These are phyloP conservation scores for Heterocephalus glaber DNA, from an alignment of 2,113 vertebrate genomes.

Conservation along the genomic window DNA sequence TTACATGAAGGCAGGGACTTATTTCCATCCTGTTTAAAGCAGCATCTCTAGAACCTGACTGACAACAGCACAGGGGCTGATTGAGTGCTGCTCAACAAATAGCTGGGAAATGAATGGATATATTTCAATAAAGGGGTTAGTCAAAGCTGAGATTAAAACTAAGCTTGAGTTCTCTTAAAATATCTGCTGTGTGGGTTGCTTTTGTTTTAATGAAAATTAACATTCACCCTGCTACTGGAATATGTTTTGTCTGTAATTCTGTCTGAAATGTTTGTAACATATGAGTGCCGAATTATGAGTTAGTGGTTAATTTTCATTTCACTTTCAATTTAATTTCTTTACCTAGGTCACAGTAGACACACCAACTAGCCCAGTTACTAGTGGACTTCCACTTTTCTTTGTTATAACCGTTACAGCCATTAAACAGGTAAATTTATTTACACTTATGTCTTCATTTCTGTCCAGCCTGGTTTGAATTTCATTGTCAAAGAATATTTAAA, in stretches of 20 bases:
- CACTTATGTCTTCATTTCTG: neutral
- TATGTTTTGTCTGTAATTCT: slow-evolving; percentile 42
- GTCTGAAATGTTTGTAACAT: slow-evolving; percentile 29
- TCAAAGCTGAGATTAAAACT: slow-evolving; percentile 36
- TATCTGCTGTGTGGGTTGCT: slow-evolving; percentile 20
- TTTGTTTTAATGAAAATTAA: slow-evolving; percentile 57
- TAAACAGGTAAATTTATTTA: slow-evolving; percentile 91
- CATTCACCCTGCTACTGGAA: neutral
- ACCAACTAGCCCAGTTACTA: slow-evolving; percentile 97
- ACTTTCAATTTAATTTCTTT: slow-evolving; percentile 55
- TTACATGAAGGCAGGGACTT: neutral
- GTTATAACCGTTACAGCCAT: slow-evolving; percentile 98
- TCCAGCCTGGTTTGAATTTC: slow-evolving; percentile 48
- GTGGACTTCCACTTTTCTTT: slow-evolving; percentile 98
- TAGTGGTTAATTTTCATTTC: slow-evolving; percentile 50
- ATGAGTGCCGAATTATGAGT: neutral
- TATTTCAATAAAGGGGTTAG: slow-evolving; percentile 3
- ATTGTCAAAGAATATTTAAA: neutral
- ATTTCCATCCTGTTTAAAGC: slow-evolving; percentile 23
- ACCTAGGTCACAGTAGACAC: slow-evolving; percentile 97
- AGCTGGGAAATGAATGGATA: slow-evolving; percentile 14
- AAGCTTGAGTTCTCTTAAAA: slow-evolving; percentile 47
- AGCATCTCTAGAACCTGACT: neutral
- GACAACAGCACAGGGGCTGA: neutral
- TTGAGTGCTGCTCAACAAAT: neutral